A percentile compares a stretch with the other conserved stretches of the same genome.
phyloP scores from a whole-genome alignment of 2,113 vertebrate species.

The Petromus typicus region DNA sequence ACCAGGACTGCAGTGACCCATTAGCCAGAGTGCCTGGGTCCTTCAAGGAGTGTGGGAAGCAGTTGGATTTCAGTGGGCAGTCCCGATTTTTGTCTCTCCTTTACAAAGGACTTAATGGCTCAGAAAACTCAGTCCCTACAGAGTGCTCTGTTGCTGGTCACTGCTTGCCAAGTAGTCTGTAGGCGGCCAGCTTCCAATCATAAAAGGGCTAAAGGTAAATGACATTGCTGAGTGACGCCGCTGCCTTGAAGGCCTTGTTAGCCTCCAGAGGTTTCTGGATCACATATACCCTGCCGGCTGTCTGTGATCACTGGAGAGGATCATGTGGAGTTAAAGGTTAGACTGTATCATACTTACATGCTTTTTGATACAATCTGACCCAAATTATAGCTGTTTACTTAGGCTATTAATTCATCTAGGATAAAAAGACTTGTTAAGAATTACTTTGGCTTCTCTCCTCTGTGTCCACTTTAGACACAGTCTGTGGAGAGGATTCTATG shows the following conservation, averaged over 20 bases:
- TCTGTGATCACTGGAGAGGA: slow-evolving; percentile 47
- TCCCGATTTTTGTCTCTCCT: slow-evolving; percentile 92
- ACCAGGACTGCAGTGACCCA: slow-evolving; percentile 90
- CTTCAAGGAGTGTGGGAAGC: slow-evolving; percentile 90
- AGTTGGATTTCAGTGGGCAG: slow-evolving; percentile 91
- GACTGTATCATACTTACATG: background rate
- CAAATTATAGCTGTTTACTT: slow-evolving; percentile 56
- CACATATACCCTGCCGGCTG: background rate
- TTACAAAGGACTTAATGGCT: slow-evolving; percentile 84
- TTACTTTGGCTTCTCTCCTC: background rate
- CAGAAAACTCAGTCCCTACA: slow-evolving; percentile 83
- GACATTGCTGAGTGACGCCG: slow-evolving; percentile 80
- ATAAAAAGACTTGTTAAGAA: background rate
- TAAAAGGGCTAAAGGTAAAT: slow-evolving; percentile 83
- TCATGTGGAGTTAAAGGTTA: slow-evolving; percentile 63
- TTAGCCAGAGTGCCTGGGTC: slow-evolving; percentile 89
- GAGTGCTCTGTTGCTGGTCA: slow-evolving; percentile 81
- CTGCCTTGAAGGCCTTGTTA: slow-evolving; percentile 68
- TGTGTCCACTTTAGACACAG: background rate
- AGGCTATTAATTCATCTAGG: slow-evolving; percentile 49
- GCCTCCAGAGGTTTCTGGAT: slow-evolving; percentile 43
- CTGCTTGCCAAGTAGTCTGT: slow-evolving; percentile 80
- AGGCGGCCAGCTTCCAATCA: slow-evolving; percentile 74
- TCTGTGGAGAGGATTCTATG: slow-evolving; percentile 44
- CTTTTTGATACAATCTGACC: slow-evolving; percentile 43